phyloP scores from a whole-genome alignment of 2,888 invertebrate genomes.

The Hylaea fasciaria region DNA sequence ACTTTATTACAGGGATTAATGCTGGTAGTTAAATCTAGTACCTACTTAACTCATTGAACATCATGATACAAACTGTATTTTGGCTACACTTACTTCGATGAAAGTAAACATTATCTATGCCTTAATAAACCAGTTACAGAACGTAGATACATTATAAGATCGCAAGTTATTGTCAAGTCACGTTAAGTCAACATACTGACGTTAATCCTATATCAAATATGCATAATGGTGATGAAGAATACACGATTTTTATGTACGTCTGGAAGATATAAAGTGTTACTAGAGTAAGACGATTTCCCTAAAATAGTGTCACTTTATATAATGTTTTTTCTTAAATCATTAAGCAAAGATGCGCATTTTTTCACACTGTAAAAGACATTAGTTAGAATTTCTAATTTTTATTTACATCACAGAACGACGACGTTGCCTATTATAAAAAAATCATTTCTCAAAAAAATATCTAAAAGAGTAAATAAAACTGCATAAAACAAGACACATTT shows the following conservation, averaged over 20 bases:
- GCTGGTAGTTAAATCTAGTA: no score
- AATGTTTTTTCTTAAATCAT: no score
- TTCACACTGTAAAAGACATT: no score
- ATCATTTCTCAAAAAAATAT: neutral
- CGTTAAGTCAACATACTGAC: constrained; percentile 43
- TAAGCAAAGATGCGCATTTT: no score
- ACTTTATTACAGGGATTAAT: no score
- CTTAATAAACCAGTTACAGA: constrained; percentile 8
- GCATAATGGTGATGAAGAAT: constrained; percentile 21
- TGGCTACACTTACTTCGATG: no score
- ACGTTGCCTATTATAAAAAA: constrained; percentile 6
- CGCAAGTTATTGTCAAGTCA: constrained; percentile 41
- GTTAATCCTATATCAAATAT: constrained; percentile 43
- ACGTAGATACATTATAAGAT: constrained; percentile 6
- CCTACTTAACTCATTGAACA: no score
- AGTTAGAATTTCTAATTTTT: no score
- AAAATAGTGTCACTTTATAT: neutral
- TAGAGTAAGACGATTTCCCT: neutral
- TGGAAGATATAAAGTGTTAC: constrained; percentile 12
- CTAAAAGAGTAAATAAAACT: no score
- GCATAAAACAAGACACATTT: no score
- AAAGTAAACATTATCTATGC: neutral
- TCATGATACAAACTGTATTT: no score
- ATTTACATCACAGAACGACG: constrained; percentile 2
- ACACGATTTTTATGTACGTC: constrained; percentile 37